Percentiles rank a stretch among this genome's conserved stretches.
Evolutionary conservation across 2,888 invertebrate species (phyloP).

Genomic region (Microplitis manilae): DNA sequence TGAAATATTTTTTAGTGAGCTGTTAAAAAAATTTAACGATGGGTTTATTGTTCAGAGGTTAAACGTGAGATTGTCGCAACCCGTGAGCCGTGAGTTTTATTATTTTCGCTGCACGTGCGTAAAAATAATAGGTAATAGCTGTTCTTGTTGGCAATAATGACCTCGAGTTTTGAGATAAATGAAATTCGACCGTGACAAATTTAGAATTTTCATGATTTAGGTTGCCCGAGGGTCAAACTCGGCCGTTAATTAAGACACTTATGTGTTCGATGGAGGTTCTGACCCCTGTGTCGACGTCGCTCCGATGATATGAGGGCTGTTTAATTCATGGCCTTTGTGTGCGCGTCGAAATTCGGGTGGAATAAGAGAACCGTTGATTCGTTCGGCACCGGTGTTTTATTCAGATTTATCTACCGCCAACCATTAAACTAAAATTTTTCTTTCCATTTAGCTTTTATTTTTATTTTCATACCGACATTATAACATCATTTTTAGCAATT

Average conservation of each 20-base stretch:
- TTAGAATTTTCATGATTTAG: conserved; percentile 27
- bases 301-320: conserved; percentile 48
- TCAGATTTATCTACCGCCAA: conserved; percentile 59
- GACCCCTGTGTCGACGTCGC: conserved; percentile 32
- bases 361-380: conserved; percentile 53
- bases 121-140: not conserved
- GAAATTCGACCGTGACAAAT: conserved; percentile 18
- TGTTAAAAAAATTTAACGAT: not conserved
- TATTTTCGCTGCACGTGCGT: not conserved
- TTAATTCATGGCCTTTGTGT: not conserved
- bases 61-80: not conserved
- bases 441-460: conserved; percentile 20
- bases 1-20: not conserved
- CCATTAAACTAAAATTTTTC: not conserved
- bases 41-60: not conserved
- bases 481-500: not conserved
- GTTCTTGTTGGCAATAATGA: conserved; percentile 10
- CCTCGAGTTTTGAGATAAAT: not conserved
- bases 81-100: not conserved
- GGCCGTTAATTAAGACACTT: conserved; percentile 64
- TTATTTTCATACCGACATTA: not conserved
- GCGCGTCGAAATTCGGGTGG: conserved; percentile 35
- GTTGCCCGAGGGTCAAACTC: conserved; percentile 18
- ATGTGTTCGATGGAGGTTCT: conserved; percentile 58
- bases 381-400: conserved; percentile 61